Evolutionary conservation across 2,888 invertebrate species (phyloP).

Genomic region (Linyphia triangularis): DNA sequence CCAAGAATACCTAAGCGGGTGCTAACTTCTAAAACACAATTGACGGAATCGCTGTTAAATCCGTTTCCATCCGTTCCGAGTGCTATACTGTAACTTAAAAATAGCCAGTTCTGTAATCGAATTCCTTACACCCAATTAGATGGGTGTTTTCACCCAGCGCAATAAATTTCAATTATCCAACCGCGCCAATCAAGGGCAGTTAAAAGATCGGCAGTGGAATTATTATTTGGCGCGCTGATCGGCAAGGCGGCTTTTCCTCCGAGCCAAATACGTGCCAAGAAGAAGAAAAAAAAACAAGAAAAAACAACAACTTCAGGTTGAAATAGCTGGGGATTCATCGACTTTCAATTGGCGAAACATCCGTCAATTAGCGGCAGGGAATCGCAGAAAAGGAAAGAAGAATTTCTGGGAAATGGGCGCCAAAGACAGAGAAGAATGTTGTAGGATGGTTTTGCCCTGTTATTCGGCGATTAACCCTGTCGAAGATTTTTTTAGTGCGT

Average conservation of each 20-base stretch:
- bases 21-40: no score
- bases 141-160: constrained; percentile 2
- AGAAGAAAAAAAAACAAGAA: neutral
- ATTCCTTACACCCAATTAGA: constrained; percentile 22
- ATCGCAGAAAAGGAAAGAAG: neutral
- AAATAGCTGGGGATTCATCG: constrained; percentile 13
- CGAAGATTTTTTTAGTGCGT: no score
- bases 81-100: no score
- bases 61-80: no score
- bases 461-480: no score
- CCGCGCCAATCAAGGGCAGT: neutral
- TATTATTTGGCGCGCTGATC: neutral
- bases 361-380: constrained; percentile 3
- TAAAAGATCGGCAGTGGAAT: neutral
- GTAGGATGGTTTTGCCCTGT: no score
- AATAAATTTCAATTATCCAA: constrained; percentile 19
- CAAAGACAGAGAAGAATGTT: neutral
- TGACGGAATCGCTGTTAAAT: no score
- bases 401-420: constrained; percentile 4
- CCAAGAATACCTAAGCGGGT: no score
- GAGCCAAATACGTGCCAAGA: neutral
- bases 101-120: neutral
- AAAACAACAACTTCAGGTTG: neutral
- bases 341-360: constrained; percentile 34
- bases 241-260: neutral